Conservation (phyloP, 2,888 invertebrate species). For the Lumbricus terrestris region DNA sequence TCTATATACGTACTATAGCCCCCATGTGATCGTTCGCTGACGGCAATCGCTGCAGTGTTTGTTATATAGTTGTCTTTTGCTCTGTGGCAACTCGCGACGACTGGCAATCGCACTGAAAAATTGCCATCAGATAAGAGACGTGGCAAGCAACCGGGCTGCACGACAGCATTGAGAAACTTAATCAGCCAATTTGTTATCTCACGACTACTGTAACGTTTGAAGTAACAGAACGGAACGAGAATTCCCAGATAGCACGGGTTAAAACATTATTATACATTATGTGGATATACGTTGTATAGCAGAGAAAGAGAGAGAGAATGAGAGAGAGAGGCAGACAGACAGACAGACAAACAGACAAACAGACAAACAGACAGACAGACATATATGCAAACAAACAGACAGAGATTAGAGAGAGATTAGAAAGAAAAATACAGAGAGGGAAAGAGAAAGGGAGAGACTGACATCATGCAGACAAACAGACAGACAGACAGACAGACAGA, state of each 20-base stretch:
- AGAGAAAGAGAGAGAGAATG: not conserved
- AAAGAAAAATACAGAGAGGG: too few relatives aligned
- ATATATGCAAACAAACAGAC: too few relatives aligned
- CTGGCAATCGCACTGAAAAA: constrained; percentile 9
- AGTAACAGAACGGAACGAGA: not conserved
- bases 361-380: too few relatives aligned
- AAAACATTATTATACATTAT: constrained; percentile 3
- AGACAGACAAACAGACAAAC: too few relatives aligned
- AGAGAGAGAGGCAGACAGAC: too few relatives aligned
- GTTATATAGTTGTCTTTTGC: not conserved
- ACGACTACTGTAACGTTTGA: not conserved
- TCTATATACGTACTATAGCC: too few relatives aligned
- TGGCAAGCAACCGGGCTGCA: not conserved
- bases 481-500: too few relatives aligned
- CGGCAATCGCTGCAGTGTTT: not conserved
- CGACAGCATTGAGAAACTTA: not conserved
- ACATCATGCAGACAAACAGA: too few relatives aligned
- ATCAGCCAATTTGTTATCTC: not conserved
- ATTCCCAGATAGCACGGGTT: not conserved
- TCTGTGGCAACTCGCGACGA: not conserved
- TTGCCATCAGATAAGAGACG: constrained; percentile 14
- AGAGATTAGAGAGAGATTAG: too few relatives aligned
- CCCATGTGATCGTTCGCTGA: not conserved
- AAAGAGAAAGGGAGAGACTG: too few relatives aligned
- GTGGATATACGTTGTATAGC: not conserved